phyloP scores from a whole-genome alignment of 2,888 invertebrate species.

The Fragum whitleyi region DNA sequence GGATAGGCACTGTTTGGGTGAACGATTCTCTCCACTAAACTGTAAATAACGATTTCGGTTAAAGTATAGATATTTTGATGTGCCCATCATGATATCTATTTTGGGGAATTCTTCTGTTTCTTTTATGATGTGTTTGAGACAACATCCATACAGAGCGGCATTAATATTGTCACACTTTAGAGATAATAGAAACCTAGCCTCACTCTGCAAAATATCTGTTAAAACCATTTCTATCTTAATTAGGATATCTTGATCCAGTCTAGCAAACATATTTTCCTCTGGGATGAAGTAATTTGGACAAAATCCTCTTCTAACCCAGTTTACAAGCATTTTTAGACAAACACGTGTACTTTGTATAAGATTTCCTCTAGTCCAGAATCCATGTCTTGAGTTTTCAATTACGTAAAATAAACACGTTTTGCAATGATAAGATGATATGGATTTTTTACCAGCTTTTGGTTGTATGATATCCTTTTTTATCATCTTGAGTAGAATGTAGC shows the following conservation, averaged over 20 bases:
- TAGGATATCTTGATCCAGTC: neutral
- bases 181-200: neutral
- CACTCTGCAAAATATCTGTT: neutral
- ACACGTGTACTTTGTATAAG: neutral
- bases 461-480: neutral
- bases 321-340: neutral
- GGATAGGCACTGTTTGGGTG: neutral
- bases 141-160: neutral
- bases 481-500: too few species aligned
- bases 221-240: neutral
- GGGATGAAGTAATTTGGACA: constrained; percentile 16
- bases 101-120: neutral
- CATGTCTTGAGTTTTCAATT: too few species aligned
- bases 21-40: neutral
- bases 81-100: neutral
- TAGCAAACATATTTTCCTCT: constrained; percentile 17
- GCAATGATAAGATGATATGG: neutral
- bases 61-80: neutral
- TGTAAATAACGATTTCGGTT: neutral
- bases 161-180: constrained; percentile 6
- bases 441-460: neutral
- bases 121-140: neutral
- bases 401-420: too few species aligned
- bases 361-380: neutral
- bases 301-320: neutral